Evolutionary conservation across 2,113 vertebrate genomes (phyloP).

Genomic region (Larimichthys crocea): DNA sequence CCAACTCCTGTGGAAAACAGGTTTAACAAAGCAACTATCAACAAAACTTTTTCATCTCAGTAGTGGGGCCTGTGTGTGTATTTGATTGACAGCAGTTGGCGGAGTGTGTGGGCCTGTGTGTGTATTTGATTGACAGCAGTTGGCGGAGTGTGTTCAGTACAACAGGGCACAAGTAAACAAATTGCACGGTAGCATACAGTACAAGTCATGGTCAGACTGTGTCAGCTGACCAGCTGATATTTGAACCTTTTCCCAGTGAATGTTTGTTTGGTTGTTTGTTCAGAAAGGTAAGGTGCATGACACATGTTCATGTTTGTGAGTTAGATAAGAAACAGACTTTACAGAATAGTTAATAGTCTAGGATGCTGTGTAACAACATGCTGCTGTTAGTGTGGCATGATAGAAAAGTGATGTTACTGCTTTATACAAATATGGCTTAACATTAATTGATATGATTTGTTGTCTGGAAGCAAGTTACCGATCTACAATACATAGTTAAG

Average conservation of each 20-base stretch:
- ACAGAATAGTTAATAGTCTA: too few species aligned
- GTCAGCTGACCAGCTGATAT: not conserved
- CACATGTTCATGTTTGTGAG: not conserved
- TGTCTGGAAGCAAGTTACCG: not conserved
- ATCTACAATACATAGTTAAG: too few species aligned
- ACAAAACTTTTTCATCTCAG: too few species aligned
- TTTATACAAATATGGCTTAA: not conserved
- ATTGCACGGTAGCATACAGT: not conserved
- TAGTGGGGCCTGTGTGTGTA: too few species aligned
- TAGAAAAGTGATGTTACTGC: not conserved
- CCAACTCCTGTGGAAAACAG: not conserved
- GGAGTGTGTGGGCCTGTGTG: too few species aligned
- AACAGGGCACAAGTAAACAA: not conserved
- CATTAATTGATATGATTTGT: too few species aligned
- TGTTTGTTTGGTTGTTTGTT: not conserved
- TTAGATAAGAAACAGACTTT: not conserved
- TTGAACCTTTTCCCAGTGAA: not conserved
- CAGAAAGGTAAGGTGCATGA: not conserved
- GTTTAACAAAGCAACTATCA: not conserved
- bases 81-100: too few species aligned
- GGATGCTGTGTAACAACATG: too few species aligned
- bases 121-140: too few species aligned
- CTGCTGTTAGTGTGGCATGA: not conserved
- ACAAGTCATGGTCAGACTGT: too few species aligned
- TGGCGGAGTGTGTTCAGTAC: not conserved